Evolutionary conservation across 2,888 invertebrate species (phyloP).

Genomic region (Papilio elwesi): DNA sequence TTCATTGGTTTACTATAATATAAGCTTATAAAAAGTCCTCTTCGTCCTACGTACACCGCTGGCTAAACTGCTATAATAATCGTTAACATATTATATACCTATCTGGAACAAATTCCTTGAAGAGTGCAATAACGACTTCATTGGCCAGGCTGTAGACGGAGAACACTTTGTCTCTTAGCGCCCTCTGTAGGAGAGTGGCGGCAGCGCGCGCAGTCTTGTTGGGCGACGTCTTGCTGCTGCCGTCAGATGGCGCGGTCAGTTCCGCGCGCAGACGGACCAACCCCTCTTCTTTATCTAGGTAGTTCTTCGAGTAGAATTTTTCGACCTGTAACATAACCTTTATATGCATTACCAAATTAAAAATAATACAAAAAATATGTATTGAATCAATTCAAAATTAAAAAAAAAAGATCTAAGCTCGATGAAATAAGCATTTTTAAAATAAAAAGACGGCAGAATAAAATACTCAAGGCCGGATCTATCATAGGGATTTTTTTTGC

Average conservation of each 20-base stretch:
- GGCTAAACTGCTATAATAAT: no score
- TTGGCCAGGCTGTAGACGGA: constrained; percentile 94
- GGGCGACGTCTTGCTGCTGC: constrained; percentile 80
- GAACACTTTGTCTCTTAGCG: constrained; percentile 94
- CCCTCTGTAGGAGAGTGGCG: constrained; percentile 90
- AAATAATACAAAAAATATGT: no score
- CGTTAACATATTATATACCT: constrained; percentile 66
- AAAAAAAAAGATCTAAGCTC: no score
- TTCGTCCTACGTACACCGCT: no score
- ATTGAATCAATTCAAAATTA: no score
- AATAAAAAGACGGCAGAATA: no score
- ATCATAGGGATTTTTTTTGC: no score
- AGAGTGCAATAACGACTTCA: constrained; percentile 90
- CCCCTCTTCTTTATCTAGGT: constrained; percentile 94
- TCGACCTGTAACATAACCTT: constrained; percentile 86
- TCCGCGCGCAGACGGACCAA: constrained; percentile 86
- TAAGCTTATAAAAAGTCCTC: no score
- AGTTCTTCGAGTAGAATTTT: constrained; percentile 95
- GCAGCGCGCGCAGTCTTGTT: constrained; percentile 94
- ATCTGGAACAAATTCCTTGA: constrained; percentile 92
- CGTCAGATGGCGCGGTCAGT: constrained; percentile 71
- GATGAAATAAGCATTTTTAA: no score
- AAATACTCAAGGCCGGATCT: no score
- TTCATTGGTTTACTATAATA: no score
- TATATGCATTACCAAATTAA: no score